Conservation (phyloP, 2,888 invertebrate genomes). For the Trichopria drosophilae region DNA sequence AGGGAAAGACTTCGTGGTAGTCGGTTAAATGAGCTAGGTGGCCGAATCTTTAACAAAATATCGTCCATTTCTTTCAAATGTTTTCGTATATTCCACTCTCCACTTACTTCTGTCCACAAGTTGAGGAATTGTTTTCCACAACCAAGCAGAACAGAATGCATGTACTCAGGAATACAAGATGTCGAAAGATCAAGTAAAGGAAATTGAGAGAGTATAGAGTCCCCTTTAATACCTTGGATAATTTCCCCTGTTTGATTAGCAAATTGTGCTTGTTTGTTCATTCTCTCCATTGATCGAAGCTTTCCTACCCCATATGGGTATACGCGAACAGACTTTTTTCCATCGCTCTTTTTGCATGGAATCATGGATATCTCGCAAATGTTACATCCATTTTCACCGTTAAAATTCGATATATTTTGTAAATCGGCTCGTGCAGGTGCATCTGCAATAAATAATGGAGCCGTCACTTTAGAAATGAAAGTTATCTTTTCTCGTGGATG, state of each 20-base stretch:
- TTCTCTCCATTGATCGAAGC: constrained; percentile 25
- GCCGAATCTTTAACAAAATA: constrained; percentile 26
- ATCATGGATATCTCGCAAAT: constrained; percentile 27
- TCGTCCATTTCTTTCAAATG: constrained; percentile 20
- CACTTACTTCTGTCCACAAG: constrained; percentile 17
- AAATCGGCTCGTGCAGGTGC: constrained; percentile 28
- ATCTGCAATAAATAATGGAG: constrained; percentile 29
- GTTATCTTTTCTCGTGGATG: constrained; percentile 16
- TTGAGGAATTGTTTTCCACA: constrained; percentile 16
- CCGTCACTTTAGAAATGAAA: constrained; percentile 12
- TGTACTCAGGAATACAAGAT: constrained; percentile 31
- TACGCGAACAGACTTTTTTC: constrained; percentile 17
- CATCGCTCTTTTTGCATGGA: constrained; percentile 3
- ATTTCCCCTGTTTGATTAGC: constrained; percentile 10
- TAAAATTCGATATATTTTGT: constrained; percentile 25
- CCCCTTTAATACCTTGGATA: constrained; percentile 32
- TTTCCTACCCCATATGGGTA: constrained; percentile 19
- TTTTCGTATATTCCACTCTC: constrained; percentile 32
- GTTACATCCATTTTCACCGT: constrained; percentile 28
- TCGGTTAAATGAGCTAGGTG: constrained; percentile 34
- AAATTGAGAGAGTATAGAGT: constrained; percentile 23
- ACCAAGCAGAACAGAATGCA: constrained; percentile 36
- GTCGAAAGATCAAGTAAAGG: constrained; percentile 30
- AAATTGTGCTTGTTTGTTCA: constrained; percentile 21
- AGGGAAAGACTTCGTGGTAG: constrained; percentile 24